These are phyloP conservation scores for Drymodes brunneopygia DNA, from an alignment of 2,113 vertebrate species.

Conservation along the genomic window DNA sequence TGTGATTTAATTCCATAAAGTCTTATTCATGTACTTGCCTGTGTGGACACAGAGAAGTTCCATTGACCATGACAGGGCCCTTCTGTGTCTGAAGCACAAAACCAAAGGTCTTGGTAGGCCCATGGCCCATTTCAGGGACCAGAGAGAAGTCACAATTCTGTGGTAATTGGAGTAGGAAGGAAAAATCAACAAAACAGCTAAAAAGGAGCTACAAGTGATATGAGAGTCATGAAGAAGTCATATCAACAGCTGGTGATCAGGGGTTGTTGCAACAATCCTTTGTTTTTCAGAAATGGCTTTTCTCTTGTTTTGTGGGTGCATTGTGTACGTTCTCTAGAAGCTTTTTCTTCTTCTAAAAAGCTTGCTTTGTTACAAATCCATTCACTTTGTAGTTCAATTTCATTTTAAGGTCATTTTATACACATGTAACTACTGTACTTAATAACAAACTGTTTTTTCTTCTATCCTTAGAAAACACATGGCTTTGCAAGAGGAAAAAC, in stretches of 20 bases:
- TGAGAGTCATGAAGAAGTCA: background rate
- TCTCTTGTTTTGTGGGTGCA: background rate
- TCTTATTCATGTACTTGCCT: fast-evolving
- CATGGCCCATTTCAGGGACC: background rate
- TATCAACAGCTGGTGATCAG: background rate
- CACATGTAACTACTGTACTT: background rate
- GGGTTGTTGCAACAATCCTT: background rate
- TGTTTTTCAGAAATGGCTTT: background rate
- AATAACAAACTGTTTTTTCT: background rate
- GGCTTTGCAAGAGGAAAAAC: constrained; percentile 5
- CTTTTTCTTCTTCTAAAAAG: background rate
- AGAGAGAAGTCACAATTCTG: background rate
- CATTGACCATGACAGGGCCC: fast-evolving
- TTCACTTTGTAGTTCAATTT: background rate
- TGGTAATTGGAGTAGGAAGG: background rate
- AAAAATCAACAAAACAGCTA: background rate
- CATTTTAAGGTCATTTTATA: background rate
- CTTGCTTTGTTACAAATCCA: background rate
- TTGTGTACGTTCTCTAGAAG: background rate
- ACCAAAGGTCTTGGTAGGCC: background rate
- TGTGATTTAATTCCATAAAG: background rate
- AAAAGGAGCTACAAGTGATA: background rate
- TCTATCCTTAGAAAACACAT: background rate
- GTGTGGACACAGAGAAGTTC: background rate
- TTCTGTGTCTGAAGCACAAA: background rate